Evolutionary conservation across 2,113 vertebrate species (phyloP).

Genomic region (Anguilla rostrata): DNA sequence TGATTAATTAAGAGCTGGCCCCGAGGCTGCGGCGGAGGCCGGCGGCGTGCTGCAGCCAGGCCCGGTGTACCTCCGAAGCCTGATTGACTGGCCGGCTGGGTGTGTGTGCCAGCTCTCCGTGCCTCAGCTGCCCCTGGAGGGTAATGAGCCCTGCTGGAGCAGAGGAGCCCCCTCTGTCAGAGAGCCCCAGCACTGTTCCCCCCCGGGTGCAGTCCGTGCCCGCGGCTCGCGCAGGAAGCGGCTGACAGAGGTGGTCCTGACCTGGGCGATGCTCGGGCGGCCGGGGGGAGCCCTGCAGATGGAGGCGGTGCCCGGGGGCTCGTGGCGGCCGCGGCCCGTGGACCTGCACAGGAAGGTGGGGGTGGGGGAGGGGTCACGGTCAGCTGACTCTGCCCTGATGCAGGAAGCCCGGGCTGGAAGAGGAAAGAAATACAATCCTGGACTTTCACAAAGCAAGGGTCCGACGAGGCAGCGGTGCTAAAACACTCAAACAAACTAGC

Average conservation of each 20-base stretch:
- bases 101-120: background rate
- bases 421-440: conserved; percentile 90
- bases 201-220: conserved; percentile 55
- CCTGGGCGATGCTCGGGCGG: conserved; percentile 46
- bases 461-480: conserved; percentile 53
- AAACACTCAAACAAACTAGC: conserved; percentile 62
- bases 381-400: conserved; percentile 72
- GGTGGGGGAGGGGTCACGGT: conserved; percentile 72
- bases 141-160: conserved; percentile 21
- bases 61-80: background rate
- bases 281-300: conserved; percentile 10
- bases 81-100: background rate
- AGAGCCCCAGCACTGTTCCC: conserved; percentile 22
- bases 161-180: conserved; percentile 22
- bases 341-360: conserved; percentile 78
- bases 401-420: conserved; percentile 84
- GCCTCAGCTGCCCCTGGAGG: background rate
- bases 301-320: conserved; percentile 61
- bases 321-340: conserved; percentile 77
- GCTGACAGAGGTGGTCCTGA: conserved; percentile 53
- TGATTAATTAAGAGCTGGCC: background rate
- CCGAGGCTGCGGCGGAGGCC: background rate
- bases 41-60: background rate
- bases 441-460: conserved; percentile 62
- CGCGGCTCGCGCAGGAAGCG: conserved; percentile 45